Evolutionary conservation across 2,113 vertebrate species (phyloP).

Genomic region (Eulemur macaco): DNA sequence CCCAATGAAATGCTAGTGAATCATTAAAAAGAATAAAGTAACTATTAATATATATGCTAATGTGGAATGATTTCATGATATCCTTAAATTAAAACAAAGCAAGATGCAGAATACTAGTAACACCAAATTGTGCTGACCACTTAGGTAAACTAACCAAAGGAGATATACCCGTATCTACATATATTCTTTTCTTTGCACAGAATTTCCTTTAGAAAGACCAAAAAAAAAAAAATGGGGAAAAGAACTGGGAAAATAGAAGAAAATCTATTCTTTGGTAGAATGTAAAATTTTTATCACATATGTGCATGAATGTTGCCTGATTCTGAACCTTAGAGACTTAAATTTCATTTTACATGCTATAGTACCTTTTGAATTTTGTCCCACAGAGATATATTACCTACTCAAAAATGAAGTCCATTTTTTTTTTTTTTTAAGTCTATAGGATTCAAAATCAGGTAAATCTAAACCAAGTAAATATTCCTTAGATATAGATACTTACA

Average conservation of each 20-base stretch:
- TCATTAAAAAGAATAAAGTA: background rate
- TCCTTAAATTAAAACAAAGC: background rate
- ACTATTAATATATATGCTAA: background rate
- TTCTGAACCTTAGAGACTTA: background rate
- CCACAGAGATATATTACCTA: background rate
- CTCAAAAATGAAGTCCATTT: background rate
- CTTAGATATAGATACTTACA: background rate
- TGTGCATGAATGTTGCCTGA: background rate
- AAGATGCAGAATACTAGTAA: background rate
- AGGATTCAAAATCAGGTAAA: background rate
- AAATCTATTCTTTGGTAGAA: background rate
- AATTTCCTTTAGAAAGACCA: constrained; percentile 16
- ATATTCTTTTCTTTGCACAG: background rate
- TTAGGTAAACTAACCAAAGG: background rate
- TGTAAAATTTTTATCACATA: background rate
- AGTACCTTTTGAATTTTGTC: background rate
- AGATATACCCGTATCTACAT: background rate
- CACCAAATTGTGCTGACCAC: background rate
- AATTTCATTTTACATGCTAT: background rate
- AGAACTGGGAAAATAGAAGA: background rate
- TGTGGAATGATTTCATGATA: background rate
- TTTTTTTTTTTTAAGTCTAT: background rate
- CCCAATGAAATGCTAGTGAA: background rate
- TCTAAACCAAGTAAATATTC: constrained; percentile 10
- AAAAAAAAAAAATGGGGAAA: background rate